phyloP scores from a whole-genome alignment of 2,113 vertebrate genomes.

The Carollia perspicillata region DNA sequence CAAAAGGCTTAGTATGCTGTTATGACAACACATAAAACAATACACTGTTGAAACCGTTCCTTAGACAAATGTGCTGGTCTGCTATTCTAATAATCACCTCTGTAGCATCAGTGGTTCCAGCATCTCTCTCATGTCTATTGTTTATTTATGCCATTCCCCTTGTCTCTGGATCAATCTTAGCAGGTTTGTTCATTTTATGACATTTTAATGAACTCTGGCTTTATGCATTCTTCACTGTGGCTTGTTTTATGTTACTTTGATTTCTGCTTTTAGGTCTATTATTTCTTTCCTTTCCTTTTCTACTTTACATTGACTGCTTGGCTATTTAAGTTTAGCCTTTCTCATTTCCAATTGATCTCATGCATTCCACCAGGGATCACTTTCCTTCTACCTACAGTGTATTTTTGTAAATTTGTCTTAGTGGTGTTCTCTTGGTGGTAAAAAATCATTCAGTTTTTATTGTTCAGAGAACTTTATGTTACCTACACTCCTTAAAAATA shows the following conservation, averaged over 20 bases:
- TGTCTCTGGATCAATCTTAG: background rate
- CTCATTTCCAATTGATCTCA: background rate
- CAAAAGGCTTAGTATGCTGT: constrained; percentile 9
- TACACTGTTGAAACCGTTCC: background rate
- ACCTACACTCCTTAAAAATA: background rate
- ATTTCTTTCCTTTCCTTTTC: background rate
- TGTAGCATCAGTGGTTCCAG: background rate
- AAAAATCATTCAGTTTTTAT: background rate
- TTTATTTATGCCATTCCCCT: background rate
- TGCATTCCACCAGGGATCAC: background rate
- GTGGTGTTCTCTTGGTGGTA: background rate
- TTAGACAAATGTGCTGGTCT: background rate
- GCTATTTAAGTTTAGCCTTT: background rate
- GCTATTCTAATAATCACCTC: background rate
- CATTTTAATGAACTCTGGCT: background rate
- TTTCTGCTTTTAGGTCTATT: background rate
- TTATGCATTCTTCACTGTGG: background rate
- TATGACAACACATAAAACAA: background rate
- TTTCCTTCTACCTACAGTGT: background rate
- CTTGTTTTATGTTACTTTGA: background rate
- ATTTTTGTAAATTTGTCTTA: background rate
- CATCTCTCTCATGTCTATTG: background rate
- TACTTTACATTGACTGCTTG: background rate
- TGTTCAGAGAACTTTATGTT: constrained; percentile 21
- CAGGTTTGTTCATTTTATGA: background rate